Evolutionary conservation across 2,888 invertebrate species (phyloP).

Genomic region (Standfussiana lucernea): DNA sequence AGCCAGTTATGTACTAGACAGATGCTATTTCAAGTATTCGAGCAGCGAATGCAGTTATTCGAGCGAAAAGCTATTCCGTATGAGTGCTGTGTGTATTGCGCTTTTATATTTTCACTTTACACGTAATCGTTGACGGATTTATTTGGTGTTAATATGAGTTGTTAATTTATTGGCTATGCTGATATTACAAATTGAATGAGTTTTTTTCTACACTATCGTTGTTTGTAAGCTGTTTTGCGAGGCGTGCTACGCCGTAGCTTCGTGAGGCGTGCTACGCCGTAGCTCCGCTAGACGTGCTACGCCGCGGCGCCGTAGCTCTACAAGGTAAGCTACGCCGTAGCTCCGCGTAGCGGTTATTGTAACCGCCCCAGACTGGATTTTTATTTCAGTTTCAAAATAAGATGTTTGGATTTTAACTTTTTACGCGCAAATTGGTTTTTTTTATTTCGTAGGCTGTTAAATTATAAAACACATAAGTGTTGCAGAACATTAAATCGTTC

Average conservation of each 20-base stretch:
- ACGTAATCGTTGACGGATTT: slow-evolving; percentile 38
- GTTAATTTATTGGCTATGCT: background rate
- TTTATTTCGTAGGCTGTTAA: background rate
- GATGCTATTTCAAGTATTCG: slow-evolving; percentile 80
- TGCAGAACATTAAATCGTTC: slow-evolving; percentile 79
- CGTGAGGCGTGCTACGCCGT: slow-evolving; percentile 13
- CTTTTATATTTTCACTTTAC: slow-evolving; percentile 59
- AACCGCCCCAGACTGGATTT: background rate
- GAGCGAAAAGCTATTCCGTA: slow-evolving; percentile 75
- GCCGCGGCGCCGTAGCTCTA: slow-evolving; percentile 13
- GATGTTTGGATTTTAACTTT: background rate
- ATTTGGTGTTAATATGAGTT: slow-evolving; percentile 22
- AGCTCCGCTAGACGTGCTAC: background rate
- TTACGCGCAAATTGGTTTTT: background rate
- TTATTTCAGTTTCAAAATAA: background rate
- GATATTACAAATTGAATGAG: background rate
- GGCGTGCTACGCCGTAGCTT: background rate
- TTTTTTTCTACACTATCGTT: background rate
- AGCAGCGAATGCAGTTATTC: slow-evolving; percentile 74
- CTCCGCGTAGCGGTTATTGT: background rate
- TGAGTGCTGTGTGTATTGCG: slow-evolving; percentile 57
- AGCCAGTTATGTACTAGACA: slow-evolving; percentile 77
- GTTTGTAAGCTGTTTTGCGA: slow-evolving; percentile 11
- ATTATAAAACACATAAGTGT: slow-evolving; percentile 66
- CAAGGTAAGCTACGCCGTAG: slow-evolving; percentile 1